Conservation (phyloP, 2,797 vertebrate species). For the Sebastes itinus region DNA sequence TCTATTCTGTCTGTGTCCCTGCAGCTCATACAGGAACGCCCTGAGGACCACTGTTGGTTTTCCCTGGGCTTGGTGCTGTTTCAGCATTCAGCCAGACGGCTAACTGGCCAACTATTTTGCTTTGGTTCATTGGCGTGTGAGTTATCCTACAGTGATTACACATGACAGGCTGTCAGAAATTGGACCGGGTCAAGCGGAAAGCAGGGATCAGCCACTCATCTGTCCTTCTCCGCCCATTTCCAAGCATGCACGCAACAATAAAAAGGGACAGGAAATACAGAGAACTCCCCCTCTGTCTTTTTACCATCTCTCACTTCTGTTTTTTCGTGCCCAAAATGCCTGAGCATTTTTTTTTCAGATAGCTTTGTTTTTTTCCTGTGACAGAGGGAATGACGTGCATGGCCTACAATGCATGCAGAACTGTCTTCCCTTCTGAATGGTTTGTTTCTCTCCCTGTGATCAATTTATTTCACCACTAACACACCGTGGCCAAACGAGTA, state of each 20-base stretch:
- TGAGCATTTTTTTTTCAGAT: background rate
- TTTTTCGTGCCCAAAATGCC: background rate
- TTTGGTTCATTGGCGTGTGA: conserved; percentile 69
- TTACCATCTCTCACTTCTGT: background rate
- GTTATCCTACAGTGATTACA: conserved; percentile 81
- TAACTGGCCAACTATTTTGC: conserved; percentile 53
- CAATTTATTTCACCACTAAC: background rate
- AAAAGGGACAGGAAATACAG: conserved; percentile 43
- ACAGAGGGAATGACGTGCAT: background rate
- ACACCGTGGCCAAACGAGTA: background rate
- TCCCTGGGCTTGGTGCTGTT: conserved; percentile 60
- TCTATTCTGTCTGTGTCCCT: conserved; percentile 21
- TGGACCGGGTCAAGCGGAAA: conserved; percentile 85
- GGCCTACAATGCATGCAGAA: background rate
- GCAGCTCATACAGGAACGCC: conserved; percentile 42
- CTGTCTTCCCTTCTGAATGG: background rate
- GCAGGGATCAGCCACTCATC: conserved; percentile 80
- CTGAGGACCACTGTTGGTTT: conserved; percentile 57
- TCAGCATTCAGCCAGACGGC: conserved; percentile 69
- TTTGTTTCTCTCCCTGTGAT: background rate
- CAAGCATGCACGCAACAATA: conserved; percentile 41
- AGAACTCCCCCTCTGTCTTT: conserved; percentile 3
- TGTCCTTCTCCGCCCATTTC: conserved; percentile 60
- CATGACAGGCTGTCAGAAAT: conserved; percentile 88
- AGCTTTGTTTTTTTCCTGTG: background rate